phyloP scores from a whole-genome alignment of 2,113 vertebrate species.

The Eleginops maclovinus region DNA sequence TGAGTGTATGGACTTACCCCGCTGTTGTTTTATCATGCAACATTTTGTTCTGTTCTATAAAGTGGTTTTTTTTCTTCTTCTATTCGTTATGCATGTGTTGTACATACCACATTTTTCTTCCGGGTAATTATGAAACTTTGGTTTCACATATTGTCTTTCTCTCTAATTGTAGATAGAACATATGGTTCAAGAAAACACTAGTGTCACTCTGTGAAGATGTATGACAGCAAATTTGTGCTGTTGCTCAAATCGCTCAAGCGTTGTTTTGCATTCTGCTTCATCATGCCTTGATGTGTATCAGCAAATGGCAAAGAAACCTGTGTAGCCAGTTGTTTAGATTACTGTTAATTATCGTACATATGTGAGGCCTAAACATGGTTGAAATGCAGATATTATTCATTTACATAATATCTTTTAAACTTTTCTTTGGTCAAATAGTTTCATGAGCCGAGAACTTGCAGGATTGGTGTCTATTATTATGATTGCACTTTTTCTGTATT shows the following conservation, averaged over 20 bases:
- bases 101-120: background rate
- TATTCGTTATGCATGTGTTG: background rate
- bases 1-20: too few relatives aligned
- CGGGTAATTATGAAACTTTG: constrained; percentile 15
- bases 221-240: constrained; percentile 38
- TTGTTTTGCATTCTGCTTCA: constrained; percentile 60
- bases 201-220: constrained; percentile 48
- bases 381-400: too few relatives aligned
- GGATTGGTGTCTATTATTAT: background rate
- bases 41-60: background rate
- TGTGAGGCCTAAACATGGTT: background rate
- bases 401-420: too few relatives aligned
- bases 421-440: too few relatives aligned
- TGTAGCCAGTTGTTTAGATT: background rate
- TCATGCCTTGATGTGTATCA: constrained; percentile 42
- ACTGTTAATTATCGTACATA: constrained; percentile 7
- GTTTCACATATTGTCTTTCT: constrained; percentile 13
- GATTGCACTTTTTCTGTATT: background rate
- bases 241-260: constrained; percentile 46
- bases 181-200: constrained; percentile 54
- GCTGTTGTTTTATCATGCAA: too few relatives aligned
- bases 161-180: constrained; percentile 46
- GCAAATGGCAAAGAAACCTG: constrained; percentile 19
- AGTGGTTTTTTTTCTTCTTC: background rate
- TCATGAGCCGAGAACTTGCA: background rate